Base-by-base conservation (phyloP, 1,140 invertebrate species). In the Physella acuta region DNA sequence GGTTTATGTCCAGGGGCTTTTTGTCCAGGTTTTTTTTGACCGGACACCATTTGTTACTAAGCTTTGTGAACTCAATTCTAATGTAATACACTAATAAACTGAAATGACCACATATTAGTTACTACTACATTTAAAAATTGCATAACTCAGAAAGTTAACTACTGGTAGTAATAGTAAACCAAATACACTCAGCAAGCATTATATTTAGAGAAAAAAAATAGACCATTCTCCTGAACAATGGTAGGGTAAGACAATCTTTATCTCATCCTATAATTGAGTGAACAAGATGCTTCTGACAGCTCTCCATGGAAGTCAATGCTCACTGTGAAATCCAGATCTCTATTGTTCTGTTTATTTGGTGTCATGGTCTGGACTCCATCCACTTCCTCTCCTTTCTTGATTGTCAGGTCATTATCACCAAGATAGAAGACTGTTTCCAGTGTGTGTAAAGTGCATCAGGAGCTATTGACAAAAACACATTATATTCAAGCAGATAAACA, bases 401-500 rank as follows among this genome's bases (percentile, higher is more conserved):
- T 94, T 8, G 95, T 95, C 87, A 98, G 90, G 77, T 97, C 95
- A 71, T 98, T 93, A 79, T 97, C 92, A 78, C 98, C 92, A 75
- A 99, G 91, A 84, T 99, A 99, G 84, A 99, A 99, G 5, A 99
- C 96, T 0, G 97, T 85, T 99, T 99, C 97, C 97, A 99, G 81
- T 99, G 97, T 3, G 98, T 99, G 83, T 99, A 99, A 4, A 92
- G 92, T 3, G 94, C 92, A 80, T 99, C 96, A 0, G 98, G 98
- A 0, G 94, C 94, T 73, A 60, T 44, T 44, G 61, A 16, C 24
- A 44, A 8, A 30, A 55, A 55, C 8, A 8, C 53, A 55, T 11
- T 14, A 30, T 14, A 30, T 55, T 55, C 11, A 55, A 55, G 8
- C 53, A 55, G 44, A 11, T n/a, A 49, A n/a, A n/a, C 11, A n/a